Base-by-base conservation (phyloP, 2,113 vertebrate species). In the cat (Felis catus) region DNA sequence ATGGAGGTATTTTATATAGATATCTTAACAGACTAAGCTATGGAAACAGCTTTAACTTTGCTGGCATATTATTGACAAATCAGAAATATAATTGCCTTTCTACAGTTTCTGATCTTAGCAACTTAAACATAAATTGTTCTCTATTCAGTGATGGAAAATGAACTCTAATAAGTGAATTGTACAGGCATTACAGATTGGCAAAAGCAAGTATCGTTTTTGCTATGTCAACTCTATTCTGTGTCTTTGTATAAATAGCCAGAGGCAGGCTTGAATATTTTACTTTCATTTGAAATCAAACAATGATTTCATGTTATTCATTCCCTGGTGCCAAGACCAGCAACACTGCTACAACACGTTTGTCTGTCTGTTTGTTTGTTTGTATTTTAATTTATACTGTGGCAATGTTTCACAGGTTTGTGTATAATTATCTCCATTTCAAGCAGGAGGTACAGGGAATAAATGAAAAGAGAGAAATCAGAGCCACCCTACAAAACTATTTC, bases 101-200 rank as follows among this genome's bases (percentile, higher is more conserved):
- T 58, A 39, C 4, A 79, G 15, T 91, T 88, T 93, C 48, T 91
- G 84, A 51, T 19, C 63, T 45, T 36, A 87, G 48, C 7, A 58
- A 58, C 48, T 91, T 90, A 87, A 92, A 92, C 85, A 65, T 73
- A 78, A 61, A n/a, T 79, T 71, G 8, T 79, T 93, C 19, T 93
- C 71, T 71, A 87, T 76, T 31, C 4, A 39, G 16, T 82, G 33
- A 36, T 79, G 70, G n/a, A 82, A 86, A 63, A 81, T 1, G 1
- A 95, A 3, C 39, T 89, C 63, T 61, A 91, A 80, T 87, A 83
- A 93, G 87, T 91, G 71, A 91, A 85, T 92, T 68, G 16, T 29
- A 53, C 4, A 65, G 29, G 4, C 9, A 87, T 61, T 76, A 45
- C 36, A 81, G n/a, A 68, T 76, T 73, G 33, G 41, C 33, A 79